Evolutionary conservation across 1,140 invertebrate species (phyloP).

Genomic region (Magallana gigas): DNA sequence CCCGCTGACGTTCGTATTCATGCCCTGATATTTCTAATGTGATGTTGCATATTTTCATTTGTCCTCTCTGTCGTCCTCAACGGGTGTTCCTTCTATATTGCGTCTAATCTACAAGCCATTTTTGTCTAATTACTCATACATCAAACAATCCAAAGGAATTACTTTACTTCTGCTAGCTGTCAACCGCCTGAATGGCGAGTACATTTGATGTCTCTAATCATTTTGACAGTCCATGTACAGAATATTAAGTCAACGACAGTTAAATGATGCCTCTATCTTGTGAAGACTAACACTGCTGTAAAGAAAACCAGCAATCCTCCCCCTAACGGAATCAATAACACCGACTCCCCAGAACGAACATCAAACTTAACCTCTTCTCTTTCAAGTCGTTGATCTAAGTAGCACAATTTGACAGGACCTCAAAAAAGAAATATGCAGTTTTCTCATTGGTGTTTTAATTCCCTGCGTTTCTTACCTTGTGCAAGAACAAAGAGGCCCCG

Average conservation of each 20-base stretch:
- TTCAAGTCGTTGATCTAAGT: conserved; percentile 29
- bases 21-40: background rate
- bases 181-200: background rate
- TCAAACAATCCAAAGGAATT: conserved; percentile 19
- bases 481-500: conserved; percentile 23
- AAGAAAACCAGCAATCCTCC: conserved; percentile 13
- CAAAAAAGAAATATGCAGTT: conserved; percentile 12
- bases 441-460: conserved; percentile 34
- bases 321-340: background rate
- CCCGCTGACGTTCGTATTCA: conserved; percentile 3
- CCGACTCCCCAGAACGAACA: conserved; percentile 12
- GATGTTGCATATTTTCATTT: background rate
- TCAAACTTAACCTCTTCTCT: conserved; percentile 32
- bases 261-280: conserved; percentile 27
- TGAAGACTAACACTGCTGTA: background rate
- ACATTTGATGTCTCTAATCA: conserved; percentile 35
- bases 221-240: conserved; percentile 27
- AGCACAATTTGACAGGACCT: conserved; percentile 9
- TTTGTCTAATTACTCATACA: conserved; percentile 24
- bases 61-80: background rate
- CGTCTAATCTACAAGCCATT: background rate
- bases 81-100: background rate
- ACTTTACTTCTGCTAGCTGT: conserved; percentile 12
- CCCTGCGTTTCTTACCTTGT: conserved; percentile 29
- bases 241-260: conserved; percentile 36